Conservation (phyloP, 2,113 vertebrate species). For the Pitta sordida region DNA sequence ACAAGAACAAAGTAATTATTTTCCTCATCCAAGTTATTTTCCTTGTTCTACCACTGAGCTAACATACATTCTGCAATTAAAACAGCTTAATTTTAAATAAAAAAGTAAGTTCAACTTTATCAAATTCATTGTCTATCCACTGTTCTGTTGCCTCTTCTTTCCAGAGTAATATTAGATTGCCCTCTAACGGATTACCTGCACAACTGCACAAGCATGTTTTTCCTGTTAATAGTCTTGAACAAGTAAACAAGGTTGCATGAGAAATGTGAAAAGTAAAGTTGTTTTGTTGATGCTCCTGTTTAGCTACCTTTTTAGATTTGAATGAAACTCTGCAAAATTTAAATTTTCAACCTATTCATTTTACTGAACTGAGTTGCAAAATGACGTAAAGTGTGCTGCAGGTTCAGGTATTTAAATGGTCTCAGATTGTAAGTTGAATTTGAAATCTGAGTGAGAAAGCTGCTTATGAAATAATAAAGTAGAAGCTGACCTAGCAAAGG, state of each 20-base stretch:
- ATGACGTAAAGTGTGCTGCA: background rate
- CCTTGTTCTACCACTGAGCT: background rate
- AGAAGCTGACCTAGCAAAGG: background rate
- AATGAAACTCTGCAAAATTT: background rate
- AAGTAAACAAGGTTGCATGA: background rate
- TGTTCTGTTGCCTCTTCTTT: background rate
- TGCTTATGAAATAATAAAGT: background rate
- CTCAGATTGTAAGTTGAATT: background rate
- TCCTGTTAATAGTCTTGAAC: background rate
- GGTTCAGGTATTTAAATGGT: background rate
- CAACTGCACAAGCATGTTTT: conserved; percentile 34
- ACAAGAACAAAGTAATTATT: background rate
- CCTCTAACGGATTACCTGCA: conserved; percentile 66
- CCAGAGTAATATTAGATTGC: conserved; percentile 62
- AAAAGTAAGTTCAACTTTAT: background rate
- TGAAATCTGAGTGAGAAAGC: background rate
- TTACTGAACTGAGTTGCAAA: background rate
- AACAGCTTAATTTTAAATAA: background rate
- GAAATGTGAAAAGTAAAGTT: background rate
- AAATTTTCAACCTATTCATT: background rate
- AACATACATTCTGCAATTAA: background rate
- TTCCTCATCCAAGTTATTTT: background rate
- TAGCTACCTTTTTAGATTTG: background rate
- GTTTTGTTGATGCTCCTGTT: background rate
- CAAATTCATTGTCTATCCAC: background rate